Evolutionary conservation across 2,888 invertebrate genomes (phyloP).

Genomic region (Tenthredo amoena): DNA sequence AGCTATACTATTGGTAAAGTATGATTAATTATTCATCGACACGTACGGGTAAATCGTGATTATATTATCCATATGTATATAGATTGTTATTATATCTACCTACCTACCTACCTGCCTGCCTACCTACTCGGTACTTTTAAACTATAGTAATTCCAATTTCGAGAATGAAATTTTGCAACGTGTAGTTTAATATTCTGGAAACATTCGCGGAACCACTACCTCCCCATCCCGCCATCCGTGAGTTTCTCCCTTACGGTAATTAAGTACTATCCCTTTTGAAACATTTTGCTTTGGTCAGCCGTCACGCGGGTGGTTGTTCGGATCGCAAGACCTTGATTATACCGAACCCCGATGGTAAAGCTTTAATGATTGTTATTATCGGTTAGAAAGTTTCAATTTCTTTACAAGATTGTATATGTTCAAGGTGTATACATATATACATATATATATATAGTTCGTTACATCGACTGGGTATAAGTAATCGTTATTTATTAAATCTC

Average conservation of each 20-base stretch:
- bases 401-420: background rate
- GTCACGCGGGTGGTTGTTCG: background rate
- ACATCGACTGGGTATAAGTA: background rate
- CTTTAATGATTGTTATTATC: constrained; percentile 5
- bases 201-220: background rate
- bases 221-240: background rate
- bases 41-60: background rate
- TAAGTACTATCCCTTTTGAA: background rate
- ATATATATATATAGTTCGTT: background rate
- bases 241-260: background rate
- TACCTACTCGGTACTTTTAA: background rate
- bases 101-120: background rate
- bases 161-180: background rate
- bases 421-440: background rate
- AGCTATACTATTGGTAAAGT: background rate
- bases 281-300: constrained; percentile 26
- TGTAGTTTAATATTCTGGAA: background rate
- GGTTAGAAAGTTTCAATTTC: background rate
- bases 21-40: constrained; percentile 1
- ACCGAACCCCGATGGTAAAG: background rate
- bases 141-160: background rate
- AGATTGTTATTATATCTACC: background rate
- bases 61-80: background rate
- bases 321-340: background rate
- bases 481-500: background rate